Evolutionary conservation across 2,797 vertebrate genomes (phyloP).

Genomic region (Intellagama lesueurii): DNA sequence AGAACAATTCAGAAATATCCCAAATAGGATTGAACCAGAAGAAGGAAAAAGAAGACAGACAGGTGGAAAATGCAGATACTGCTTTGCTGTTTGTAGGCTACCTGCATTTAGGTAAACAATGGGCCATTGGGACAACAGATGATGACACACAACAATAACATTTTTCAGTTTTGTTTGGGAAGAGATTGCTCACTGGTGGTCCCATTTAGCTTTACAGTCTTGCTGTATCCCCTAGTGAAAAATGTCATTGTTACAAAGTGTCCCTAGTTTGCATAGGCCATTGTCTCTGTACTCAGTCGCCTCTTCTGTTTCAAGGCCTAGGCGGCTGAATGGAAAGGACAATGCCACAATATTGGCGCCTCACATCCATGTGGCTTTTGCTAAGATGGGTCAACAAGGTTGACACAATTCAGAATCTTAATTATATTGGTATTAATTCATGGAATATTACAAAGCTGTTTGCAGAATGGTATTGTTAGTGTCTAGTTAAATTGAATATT

Average conservation of each 20-base stretch:
- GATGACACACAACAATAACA: not conserved
- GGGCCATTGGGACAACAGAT: not conserved
- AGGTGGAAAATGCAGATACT: conserved; percentile 14
- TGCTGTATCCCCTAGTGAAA: not conserved
- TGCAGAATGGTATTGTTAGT: not conserved
- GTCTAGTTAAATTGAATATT: not conserved
- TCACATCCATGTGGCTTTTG: not conserved
- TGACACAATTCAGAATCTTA: not conserved
- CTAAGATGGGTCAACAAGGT: too few relatives aligned
- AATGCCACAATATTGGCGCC: not conserved
- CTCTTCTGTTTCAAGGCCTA: not conserved
- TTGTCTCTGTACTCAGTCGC: not conserved
- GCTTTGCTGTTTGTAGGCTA: not conserved
- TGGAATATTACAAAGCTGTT: not conserved
- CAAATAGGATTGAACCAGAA: not conserved
- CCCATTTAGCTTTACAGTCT: not conserved
- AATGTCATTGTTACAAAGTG: not conserved
- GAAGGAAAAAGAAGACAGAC: not conserved
- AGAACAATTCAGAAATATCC: conserved; percentile 9
- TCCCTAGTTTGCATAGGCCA: not conserved
- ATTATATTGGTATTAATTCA: not conserved
- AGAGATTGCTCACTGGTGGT: not conserved
- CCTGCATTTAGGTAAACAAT: not conserved
- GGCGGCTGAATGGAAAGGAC: not conserved
- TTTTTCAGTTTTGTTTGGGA: not conserved